phyloP scores from a whole-genome alignment of 2,797 vertebrate species.

The Enteromius anoplus region DNA sequence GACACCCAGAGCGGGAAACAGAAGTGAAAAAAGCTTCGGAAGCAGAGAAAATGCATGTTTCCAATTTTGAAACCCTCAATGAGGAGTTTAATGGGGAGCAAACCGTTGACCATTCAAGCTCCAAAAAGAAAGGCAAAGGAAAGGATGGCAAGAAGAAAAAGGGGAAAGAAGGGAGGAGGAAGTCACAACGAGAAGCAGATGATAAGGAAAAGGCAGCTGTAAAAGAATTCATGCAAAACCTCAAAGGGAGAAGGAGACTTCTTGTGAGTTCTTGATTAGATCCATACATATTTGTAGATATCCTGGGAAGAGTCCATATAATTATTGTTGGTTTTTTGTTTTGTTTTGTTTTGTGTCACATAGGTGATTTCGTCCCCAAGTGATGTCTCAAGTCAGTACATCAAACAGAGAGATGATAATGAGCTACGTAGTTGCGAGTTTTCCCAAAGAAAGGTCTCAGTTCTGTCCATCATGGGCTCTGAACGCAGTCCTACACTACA shows the following conservation, averaged over 20 bases:
- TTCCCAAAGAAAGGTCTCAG: constrained; percentile 73
- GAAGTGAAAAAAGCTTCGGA: constrained; percentile 50
- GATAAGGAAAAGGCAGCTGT: constrained; percentile 70
- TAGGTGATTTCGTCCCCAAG: constrained; percentile 79
- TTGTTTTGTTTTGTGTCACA: constrained; percentile 2
- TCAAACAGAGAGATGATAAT: constrained; percentile 75
- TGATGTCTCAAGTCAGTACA: constrained; percentile 68
- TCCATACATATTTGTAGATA: background rate
- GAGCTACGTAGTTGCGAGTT: constrained; percentile 73
- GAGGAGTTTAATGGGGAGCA: constrained; percentile 56
- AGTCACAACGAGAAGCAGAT: constrained; percentile 68
- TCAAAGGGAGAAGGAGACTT: constrained; percentile 74
- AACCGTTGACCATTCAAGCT: constrained; percentile 54
- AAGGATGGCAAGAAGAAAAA: constrained; percentile 69
- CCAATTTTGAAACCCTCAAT: constrained; percentile 49
- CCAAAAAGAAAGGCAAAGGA: constrained; percentile 76
- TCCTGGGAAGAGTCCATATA: background rate
- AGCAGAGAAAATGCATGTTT: constrained; percentile 47
- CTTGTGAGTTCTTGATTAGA: constrained; percentile 71
- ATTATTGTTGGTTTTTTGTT: background rate
- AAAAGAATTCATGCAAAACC: constrained; percentile 71
- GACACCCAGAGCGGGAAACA: background rate
- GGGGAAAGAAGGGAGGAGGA: constrained; percentile 74
- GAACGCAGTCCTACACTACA: constrained; percentile 65
- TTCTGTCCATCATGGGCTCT: constrained; percentile 72